Base-by-base conservation (phyloP, 2,797 vertebrate genomes). In the Taeniopygia guttata region DNA sequence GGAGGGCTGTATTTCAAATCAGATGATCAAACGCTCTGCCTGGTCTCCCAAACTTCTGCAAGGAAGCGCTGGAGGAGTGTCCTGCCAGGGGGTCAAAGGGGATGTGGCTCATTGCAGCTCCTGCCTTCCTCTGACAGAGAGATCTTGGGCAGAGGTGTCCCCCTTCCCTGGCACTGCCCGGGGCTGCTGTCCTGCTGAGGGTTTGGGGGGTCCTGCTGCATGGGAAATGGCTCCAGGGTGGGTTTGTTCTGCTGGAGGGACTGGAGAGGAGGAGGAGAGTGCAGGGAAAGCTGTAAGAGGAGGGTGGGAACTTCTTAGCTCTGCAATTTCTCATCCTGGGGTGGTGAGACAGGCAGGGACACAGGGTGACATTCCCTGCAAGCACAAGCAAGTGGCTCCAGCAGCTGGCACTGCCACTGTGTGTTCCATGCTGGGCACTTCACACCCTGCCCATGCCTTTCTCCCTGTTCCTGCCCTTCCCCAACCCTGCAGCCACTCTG, bases 1-100 rank as follows among this genome's bases (percentile, higher is more conserved):
- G 23, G 95, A 95, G 95, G 94, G 90, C 9, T 45, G 76, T 95
- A 95, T 97, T 96, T 97, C 96, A 97, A 77, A 80, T 25, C 56
- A 29, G 63, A 70, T 66, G 60, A 77, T 87, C 92, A 84, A 89
- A 81, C 8, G 3, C 59, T 72, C 84, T 49, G 60, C 56, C 40
- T 1, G 54, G 79, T 68, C 89, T 92, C 92, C 95, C 82, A 43
- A 83, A 82, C 85, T 91, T 87, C 4, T n/a, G 8, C 13, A 10
- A 51, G 60, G 16, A 70, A 45, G 54, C 60, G 87, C 74, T 52
- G 64, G 36, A 85, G 68, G 49, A 72, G 58, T 4, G 52, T 12
- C 70, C 86, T 88, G 70, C 15, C 10, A 11, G 60, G 27, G 82
- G 51, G 76, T 10, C 1, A 15, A 55, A 49, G 81, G 48, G 49